phyloP scores from a whole-genome alignment of 2,797 vertebrate species.

The Manis pentadactyla region DNA sequence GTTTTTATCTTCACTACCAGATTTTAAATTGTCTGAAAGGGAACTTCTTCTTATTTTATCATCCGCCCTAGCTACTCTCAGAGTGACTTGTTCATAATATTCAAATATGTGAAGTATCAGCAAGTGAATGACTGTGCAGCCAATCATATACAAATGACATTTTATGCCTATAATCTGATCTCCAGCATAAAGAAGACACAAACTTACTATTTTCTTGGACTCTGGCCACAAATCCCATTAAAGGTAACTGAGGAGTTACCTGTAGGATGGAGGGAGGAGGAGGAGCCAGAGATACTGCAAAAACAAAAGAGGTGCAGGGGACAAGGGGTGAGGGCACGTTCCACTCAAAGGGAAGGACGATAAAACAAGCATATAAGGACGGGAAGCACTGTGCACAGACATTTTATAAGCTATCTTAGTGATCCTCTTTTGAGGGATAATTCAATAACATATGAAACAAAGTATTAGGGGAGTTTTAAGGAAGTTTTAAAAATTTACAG shows the following conservation, averaged over 20 bases:
- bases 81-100: constrained; percentile 33
- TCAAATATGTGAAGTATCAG: constrained; percentile 35
- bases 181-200: constrained; percentile 84
- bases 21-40: constrained; percentile 48
- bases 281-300: constrained; percentile 93
- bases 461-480: constrained; percentile 10
- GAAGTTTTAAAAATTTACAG: constrained; percentile 45
- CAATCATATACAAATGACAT: constrained; percentile 73
- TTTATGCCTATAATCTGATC: constrained; percentile 79
- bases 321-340: constrained; percentile 77
- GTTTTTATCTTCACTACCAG: constrained; percentile 39
- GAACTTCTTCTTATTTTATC: constrained; percentile 29
- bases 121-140: constrained; percentile 57
- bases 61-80: constrained; percentile 20
- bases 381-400: constrained; percentile 44
- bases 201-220: constrained; percentile 99
- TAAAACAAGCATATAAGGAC: constrained; percentile 70
- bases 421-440: constrained; percentile 1
- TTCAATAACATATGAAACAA: constrained; percentile 62
- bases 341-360: constrained; percentile 82
- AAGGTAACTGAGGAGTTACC: constrained; percentile 99
- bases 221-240: constrained; percentile 99
- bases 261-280: constrained; percentile 98
- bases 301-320: constrained; percentile 83
- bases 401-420: constrained; percentile 43